Evolutionary conservation across 2,113 vertebrate species (phyloP).

Genomic region (Erpornis zantholeuca): DNA sequence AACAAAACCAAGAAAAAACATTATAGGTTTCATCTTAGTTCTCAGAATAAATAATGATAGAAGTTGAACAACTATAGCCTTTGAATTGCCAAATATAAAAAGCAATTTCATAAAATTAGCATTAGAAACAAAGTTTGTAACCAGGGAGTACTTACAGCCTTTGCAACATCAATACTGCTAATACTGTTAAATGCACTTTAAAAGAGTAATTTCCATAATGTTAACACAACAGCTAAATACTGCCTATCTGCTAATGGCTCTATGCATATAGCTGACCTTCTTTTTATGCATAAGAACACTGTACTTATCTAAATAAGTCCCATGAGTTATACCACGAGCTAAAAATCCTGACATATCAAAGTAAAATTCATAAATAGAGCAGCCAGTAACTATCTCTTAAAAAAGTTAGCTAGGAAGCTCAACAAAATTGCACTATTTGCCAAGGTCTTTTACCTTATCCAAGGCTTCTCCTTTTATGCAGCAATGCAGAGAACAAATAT

Average conservation of each 20-base stretch:
- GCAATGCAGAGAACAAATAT: not conserved
- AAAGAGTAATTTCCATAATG: constrained; percentile 16
- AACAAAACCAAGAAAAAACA: not conserved
- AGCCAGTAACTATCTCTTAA: not conserved
- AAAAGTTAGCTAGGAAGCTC: not conserved
- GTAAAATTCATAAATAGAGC: not conserved
- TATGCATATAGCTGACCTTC: not conserved
- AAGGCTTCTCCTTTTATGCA: not conserved
- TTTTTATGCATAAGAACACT: not conserved
- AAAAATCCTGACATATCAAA: not conserved
- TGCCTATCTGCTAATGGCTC: not conserved
- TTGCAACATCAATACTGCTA: not conserved
- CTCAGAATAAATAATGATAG: not conserved
- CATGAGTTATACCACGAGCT: not conserved
- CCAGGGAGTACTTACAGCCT: not conserved
- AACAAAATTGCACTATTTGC: not conserved
- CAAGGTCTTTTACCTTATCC: not conserved
- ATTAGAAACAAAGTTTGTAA: not conserved
- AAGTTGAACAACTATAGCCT: not conserved
- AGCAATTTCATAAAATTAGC: not conserved
- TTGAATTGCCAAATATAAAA: not conserved
- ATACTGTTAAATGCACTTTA: constrained; percentile 12
- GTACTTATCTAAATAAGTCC: not conserved
- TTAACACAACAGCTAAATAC: not conserved
- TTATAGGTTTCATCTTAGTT: not conserved